Base-by-base conservation (phyloP, 2,888 invertebrate species). In the Epirrhoe tristata region DNA sequence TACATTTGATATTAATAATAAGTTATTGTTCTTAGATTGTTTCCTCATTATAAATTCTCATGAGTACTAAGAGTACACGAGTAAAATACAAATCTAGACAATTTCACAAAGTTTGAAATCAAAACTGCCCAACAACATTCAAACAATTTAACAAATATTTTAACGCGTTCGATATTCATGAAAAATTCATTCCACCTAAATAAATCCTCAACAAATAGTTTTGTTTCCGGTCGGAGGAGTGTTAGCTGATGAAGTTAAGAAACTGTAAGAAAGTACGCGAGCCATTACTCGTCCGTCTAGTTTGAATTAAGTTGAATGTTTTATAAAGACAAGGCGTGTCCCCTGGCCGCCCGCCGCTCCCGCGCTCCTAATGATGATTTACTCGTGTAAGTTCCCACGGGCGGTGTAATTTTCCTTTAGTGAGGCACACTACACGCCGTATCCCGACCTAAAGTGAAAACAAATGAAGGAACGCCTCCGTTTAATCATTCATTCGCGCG, bases 261-360 rank as follows among this genome's bases (percentile, higher is more conserved):
- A 66, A 69, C 50, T 65, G 66, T 70, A 69, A 70, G 53, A 69
- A 63, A 57, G 43, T 39, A 43, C 24, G 57, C 58, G 65, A 58
- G 77, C 81, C 83, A 83, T 88, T 88, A 87, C 80, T 87, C 81
- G 82, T 77, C 77, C 80, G 84, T 82, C 87, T 88, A 82, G 87
- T 90, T 86, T 86, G 88, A 89, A 88, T 88, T 85, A 87, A 83
- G 84, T 83, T 91, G 91, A 91, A 91, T 91, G 86, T 91, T 91
- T 91, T 91, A 91, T 91, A 90, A 89, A 89, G 88, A 89, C 86
- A 79, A 84, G 85, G 82, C 84, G 81, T 86, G 89, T 89, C 89
- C 83, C 85, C 77, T 78, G 75, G 67, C 70, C 63, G 67, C 62
- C 67, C 50, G 62, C 74, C 79, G 76, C 80, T 71, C 81, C 75